Base-by-base conservation (phyloP, 2,113 vertebrate genomes). In the Albula glossodonta region DNA sequence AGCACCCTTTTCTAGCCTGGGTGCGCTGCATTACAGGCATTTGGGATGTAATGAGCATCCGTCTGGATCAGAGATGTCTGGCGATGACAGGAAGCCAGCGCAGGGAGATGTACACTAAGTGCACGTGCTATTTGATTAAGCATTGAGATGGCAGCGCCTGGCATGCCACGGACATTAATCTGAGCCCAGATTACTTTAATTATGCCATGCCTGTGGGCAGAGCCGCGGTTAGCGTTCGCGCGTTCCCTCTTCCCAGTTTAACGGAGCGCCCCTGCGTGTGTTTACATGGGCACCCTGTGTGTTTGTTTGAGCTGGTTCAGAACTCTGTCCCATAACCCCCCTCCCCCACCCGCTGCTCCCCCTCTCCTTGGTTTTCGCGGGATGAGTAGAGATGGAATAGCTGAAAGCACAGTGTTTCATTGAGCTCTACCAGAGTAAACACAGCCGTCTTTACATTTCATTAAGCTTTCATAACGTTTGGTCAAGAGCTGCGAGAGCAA, bases 381-480 rank as follows among this genome's bases (percentile, higher is more conserved):
- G 31, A 41, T 41, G 31, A 41, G 31, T 1, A 41, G 31, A 41
- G 31, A 13, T 51, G 85, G 83, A 87, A 85, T 83, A 87, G 84
- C 79, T 56, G 51, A 81, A 86, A 81, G 78, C 52, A 41, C 31
- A 80, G 66, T 77, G 87, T 89, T 88, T 90, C 85, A 90, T 90
- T 87, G 78, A 84, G 82, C 86, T 77, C 48, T 31, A 85, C 91
- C 78, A 52, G 89, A 90, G 88, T 86, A 90, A 91, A 91, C 89
- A 92, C 82, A 51, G 17, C 83, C 81, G 90, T 87, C 89, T 90
- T 89, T 88, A 92, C 91, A 92, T 89, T 84, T 85, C 83, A 89
- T 92, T 81, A 91, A 92, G 78, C 86, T 92, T 94, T 93, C 84
- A 93, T 92, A 80, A 9, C 51, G 25, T 31, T 7, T 80, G 78